phyloP scores from a whole-genome alignment of 2,888 invertebrate genomes.

The Exocentrus adspersus region DNA sequence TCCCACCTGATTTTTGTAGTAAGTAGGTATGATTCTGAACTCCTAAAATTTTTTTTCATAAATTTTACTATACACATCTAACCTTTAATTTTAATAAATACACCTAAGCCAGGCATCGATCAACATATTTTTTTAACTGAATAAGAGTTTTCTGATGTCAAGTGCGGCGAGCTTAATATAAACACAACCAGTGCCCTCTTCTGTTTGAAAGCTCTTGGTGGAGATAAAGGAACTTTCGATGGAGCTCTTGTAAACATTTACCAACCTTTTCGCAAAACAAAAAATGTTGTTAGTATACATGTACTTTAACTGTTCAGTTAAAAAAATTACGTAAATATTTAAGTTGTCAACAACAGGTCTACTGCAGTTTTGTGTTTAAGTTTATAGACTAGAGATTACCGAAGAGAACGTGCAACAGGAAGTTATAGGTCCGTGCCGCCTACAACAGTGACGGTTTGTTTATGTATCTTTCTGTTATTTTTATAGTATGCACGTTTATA shows the following conservation, averaged over 20 bases:
- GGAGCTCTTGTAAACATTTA: neutral
- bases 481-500: too few relatives aligned
- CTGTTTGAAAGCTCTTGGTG: neutral
- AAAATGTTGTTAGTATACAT: neutral
- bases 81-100: too few relatives aligned
- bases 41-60: too few relatives aligned
- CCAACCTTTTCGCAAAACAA: neutral
- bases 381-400: too few relatives aligned
- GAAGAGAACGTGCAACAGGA: neutral
- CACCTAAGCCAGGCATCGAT: too few relatives aligned
- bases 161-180: too few relatives aligned
- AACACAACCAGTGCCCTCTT: neutral
- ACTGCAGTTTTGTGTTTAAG: neutral
- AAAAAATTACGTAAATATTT: neutral
- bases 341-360: neutral
- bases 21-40: too few relatives aligned
- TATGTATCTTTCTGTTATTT: neutral
- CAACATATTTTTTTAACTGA: too few relatives aligned
- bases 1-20: too few relatives aligned
- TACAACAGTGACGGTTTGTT: neutral
- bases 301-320: neutral
- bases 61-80: too few relatives aligned
- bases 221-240: conserved; percentile 1
- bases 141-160: too few relatives aligned
- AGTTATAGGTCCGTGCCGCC: neutral